These are phyloP conservation scores for Dryococelus australis DNA, from an alignment of 2,888 invertebrate species.

Conservation along the genomic window DNA sequence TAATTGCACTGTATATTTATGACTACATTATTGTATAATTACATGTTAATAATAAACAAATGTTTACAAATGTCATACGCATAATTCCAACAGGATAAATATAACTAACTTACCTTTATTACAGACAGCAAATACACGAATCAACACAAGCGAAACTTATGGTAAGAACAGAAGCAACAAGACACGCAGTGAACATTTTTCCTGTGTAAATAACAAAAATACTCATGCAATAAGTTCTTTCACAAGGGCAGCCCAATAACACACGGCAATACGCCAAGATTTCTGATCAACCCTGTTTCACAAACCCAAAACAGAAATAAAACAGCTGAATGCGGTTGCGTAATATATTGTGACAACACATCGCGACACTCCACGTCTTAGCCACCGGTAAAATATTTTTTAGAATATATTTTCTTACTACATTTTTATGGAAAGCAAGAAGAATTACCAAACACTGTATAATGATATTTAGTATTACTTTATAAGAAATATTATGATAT, in stretches of 20 bases:
- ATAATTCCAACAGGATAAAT: too few species aligned
- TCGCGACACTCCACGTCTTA: not conserved
- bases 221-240: not conserved
- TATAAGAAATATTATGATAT: too few species aligned
- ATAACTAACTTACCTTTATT: constrained; percentile 5
- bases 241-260: not conserved
- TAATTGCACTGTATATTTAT: too few species aligned
- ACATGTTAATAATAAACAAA: too few species aligned
- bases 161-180: not conserved
- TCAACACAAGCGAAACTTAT: not conserved
- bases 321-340: not conserved
- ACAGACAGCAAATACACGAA: not conserved
- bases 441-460: too few species aligned
- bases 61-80: too few species aligned
- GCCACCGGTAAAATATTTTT: not conserved
- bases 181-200: constrained; percentile 12
- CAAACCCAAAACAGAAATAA: not conserved
- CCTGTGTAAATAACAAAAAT: constrained; percentile 6
- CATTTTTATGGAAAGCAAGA: too few species aligned
- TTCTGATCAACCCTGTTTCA: not conserved
- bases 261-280: not conserved
- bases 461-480: too few species aligned
- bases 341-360: not conserved
- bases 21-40: too few species aligned
- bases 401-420: too few species aligned